Evolutionary conservation across 2,113 vertebrate genomes (phyloP), one percentile per base, ranked within the genome.

Genomic region (Emydocephalus ijimae): DNA sequence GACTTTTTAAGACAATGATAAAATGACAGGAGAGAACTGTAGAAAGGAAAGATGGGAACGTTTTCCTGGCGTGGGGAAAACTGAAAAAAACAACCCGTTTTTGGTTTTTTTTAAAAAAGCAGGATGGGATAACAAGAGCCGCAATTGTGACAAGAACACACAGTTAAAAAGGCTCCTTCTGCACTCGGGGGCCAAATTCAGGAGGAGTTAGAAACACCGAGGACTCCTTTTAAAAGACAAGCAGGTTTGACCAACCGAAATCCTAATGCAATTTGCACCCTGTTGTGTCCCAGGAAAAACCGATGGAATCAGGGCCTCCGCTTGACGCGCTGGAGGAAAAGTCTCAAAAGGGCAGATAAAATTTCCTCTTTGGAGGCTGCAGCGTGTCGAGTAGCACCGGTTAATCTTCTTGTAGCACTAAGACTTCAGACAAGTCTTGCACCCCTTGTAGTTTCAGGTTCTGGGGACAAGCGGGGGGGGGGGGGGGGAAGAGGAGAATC

Each of bases 341-440:
- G 39, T 26, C 15, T 21, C 7, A 3, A 14, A 59, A 48, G 12
- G 59, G 55, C 2, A 85, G 24, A 89, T 18, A 8, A 1, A 34
- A 90, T 2, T 34, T 39, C 87, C 85, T 92, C 26, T 15, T n/a
- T 2, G 21, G n/a, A 21, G 24, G 45, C 20, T 6, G 39, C 55
- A 34, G 1, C 0, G 18, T 0, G 56, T 24, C 15, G 0, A 1
- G 11, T 0, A 9, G 59, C 54, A 39, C 15, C 0, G 0, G 18
- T 97, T 94, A 97, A 18, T 91, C 10, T 1, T 1, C 96, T 59
- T 97, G 97, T 26, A 6, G 93, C 94, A 98, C 97, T 0, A 97
- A 14, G 69, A 98, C 29, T 4, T 98, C 98, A 0, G 98, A 97
- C 26, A 98, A 96, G 87, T 98, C 98, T 91, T 97, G 88, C 0